A percentile compares a stretch with the other conserved stretches of the same genome.
These are phyloP conservation scores for Bufo bufo DNA, from an alignment of 2,113 vertebrate genomes.

Conservation along the genomic window DNA sequence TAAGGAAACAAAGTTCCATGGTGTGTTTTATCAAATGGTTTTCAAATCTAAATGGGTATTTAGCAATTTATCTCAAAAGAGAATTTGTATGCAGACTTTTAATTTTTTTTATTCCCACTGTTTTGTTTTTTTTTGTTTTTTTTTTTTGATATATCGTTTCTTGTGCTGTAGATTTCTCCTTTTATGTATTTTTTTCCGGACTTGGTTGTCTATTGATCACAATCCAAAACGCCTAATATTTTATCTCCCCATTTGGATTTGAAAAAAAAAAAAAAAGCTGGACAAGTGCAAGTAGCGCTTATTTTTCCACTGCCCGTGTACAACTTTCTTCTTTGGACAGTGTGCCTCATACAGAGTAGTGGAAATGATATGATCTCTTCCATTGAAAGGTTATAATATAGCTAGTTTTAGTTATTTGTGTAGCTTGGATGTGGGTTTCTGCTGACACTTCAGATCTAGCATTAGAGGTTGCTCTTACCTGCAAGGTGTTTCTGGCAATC, in stretches of 20 bases:
- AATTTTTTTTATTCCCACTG: neutral
- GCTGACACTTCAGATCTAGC: neutral
- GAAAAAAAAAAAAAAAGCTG: constrained; percentile 2
- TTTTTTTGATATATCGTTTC: neutral
- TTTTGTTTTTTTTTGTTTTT: neutral
- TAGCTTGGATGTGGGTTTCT: neutral
- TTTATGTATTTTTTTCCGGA: too few relatives aligned
- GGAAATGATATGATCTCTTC: neutral
- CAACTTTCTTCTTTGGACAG: constrained; percentile 5
- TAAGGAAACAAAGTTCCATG: constrained; percentile 7
- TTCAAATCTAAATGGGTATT: constrained; percentile 51
- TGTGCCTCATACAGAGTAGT: neutral
- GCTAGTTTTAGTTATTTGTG: neutral
- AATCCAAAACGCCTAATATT: neutral
- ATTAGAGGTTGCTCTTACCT: neutral
- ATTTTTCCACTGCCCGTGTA: constrained; percentile 17
- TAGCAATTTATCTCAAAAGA: neutral
- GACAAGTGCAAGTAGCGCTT: constrained; percentile 41
- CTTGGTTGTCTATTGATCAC: neutral
- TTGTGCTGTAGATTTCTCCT: too few relatives aligned
- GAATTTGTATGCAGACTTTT: neutral
- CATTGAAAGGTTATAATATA: neutral
- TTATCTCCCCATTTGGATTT: constrained; percentile 35
- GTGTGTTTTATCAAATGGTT: neutral
- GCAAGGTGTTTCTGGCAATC: constrained; percentile 1